Conservation (phyloP, 2,113 vertebrate genomes). For the Myotis yumanensis region DNA sequence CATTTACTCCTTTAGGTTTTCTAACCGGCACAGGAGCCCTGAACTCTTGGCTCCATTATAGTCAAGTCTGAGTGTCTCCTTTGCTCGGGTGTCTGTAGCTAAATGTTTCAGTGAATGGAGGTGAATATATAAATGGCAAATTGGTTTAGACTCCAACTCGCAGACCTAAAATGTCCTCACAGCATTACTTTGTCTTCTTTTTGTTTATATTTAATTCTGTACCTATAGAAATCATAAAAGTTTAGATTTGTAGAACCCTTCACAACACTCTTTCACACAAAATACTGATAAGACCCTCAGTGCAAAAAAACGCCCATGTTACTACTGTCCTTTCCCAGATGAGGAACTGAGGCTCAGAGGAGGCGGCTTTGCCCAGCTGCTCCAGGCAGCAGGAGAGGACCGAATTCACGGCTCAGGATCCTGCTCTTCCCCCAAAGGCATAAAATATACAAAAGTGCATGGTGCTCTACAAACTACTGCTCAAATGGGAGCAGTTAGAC, state of each 20-base stretch:
- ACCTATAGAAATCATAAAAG: background rate
- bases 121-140: background rate
- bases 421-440: background rate
- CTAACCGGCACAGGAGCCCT: background rate
- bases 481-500: background rate
- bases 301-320: background rate
- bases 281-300: background rate
- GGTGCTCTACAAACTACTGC: background rate
- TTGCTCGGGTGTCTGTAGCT: background rate
- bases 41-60: background rate
- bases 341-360: background rate
- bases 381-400: fast-evolving
- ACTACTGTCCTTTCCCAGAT: background rate
- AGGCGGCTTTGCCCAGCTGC: background rate
- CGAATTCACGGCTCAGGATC: background rate
- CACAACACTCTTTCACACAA: background rate
- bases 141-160: constrained; percentile 2
- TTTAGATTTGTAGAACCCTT: background rate
- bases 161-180: background rate
- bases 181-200: background rate
- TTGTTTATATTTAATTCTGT: background rate
- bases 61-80: background rate
- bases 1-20: background rate
- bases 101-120: background rate
- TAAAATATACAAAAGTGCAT: background rate